These are phyloP conservation scores for Philopedon plagiatum DNA, from an alignment of 2,888 invertebrate genomes.

Conservation along the genomic window DNA sequence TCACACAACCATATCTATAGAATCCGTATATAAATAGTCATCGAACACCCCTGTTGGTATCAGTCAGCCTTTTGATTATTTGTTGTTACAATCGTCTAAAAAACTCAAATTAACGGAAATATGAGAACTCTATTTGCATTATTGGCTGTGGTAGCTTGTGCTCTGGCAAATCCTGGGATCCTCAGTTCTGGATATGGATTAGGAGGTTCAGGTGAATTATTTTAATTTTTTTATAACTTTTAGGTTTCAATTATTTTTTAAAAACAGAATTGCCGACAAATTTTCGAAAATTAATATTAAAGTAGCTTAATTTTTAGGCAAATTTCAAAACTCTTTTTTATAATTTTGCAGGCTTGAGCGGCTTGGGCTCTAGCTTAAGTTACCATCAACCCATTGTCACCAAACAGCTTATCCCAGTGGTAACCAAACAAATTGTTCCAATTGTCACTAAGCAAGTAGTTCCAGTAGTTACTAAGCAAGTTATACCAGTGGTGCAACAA, in stretches of 20 bases:
- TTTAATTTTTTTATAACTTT: neutral
- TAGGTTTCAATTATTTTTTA: too few relatives aligned
- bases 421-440: conserved; percentile 23
- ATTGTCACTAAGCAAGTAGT: conserved; percentile 21
- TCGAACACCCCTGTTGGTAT: neutral
- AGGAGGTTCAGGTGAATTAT: neutral
- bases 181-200: neutral
- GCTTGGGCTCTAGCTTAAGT: neutral
- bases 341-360: neutral
- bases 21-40: neutral
- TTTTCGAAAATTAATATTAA: too few relatives aligned
- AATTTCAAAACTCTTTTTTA: too few relatives aligned
- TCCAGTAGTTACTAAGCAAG: conserved; percentile 15
- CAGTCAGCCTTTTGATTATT: neutral
- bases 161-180: conserved; percentile 9
- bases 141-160: conserved; percentile 7
- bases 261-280: too few relatives aligned
- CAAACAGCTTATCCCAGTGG: neutral
- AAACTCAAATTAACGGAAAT: too few relatives aligned
- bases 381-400: neutral
- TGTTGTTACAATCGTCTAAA: neutral
- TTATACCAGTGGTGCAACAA: conserved; percentile 14
- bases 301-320: too few relatives aligned
- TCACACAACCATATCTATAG: neutral
- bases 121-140: neutral